phyloP scores from a whole-genome alignment of 1,140 invertebrate species.

The Colletes gigas region DNA sequence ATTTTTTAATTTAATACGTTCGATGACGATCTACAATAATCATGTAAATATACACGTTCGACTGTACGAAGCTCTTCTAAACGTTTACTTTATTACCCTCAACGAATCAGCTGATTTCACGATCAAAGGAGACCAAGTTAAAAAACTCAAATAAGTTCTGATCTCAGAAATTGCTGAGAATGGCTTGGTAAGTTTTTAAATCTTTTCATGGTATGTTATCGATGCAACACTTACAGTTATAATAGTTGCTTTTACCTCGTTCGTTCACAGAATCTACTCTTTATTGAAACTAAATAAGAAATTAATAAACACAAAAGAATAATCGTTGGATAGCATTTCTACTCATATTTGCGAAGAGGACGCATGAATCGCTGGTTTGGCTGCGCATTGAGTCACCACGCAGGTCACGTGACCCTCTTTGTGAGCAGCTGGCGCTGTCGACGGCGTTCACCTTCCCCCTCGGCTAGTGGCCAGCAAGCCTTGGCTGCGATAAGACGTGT shows the following conservation, averaged over 20 bases:
- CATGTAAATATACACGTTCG: conserved; percentile 69
- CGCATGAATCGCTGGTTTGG: background rate
- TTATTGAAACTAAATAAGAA: background rate
- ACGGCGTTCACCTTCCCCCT: conserved; percentile 27
- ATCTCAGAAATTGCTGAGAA: background rate
- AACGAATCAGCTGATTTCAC: background rate
- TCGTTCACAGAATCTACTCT: background rate
- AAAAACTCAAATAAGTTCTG: background rate
- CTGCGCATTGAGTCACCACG: conserved; percentile 12
- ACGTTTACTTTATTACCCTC: conserved; percentile 12
- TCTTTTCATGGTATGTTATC: background rate
- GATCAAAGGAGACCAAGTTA: background rate
- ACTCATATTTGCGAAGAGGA: conserved; percentile 8
- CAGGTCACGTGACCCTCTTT: conserved; percentile 65
- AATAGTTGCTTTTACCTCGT: background rate
- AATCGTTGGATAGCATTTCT: background rate
- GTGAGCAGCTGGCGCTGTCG: conserved; percentile 50
- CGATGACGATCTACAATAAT: conserved; percentile 62
- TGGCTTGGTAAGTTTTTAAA: background rate
- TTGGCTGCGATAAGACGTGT: conserved; percentile 70
- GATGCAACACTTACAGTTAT: background rate
- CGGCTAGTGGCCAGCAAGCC: conserved; percentile 73
- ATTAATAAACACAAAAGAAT: background rate
- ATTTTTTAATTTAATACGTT: conserved; percentile 69
- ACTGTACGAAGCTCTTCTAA: background rate